Conservation (phyloP, 35 echinoderm and acorn worm species). For the Heliocidaris erythrogramma region DNA sequence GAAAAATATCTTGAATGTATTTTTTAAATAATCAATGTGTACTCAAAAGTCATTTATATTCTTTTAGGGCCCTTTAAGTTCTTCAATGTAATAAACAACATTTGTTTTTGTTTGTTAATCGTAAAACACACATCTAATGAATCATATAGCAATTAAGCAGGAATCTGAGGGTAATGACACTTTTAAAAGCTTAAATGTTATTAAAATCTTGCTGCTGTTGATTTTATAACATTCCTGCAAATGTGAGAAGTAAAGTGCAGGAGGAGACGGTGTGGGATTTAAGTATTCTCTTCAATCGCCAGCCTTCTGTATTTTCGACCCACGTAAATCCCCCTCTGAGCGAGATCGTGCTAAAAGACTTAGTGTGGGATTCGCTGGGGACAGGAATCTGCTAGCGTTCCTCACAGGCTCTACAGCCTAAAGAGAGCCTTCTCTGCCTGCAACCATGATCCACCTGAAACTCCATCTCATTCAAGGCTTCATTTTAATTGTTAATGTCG, state of each 20-base stretch:
- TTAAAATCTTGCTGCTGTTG: neutral
- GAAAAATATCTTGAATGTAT: neutral
- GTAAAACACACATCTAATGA: neutral
- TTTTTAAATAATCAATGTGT: too few species aligned
- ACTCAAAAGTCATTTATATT: too few species aligned
- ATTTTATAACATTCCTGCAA: neutral
- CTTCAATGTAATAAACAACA: neutral
- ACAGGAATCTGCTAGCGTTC: neutral
- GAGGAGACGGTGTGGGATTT: neutral
- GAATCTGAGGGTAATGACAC: neutral
- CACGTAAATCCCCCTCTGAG: neutral
- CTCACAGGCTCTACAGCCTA: neutral
- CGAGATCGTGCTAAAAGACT: neutral
- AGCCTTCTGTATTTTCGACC: conserved; percentile 2
- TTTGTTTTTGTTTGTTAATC: neutral
- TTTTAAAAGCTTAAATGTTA: neutral
- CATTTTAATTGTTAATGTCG: conserved; percentile 41
- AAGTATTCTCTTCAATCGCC: neutral
- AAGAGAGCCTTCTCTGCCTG: neutral
- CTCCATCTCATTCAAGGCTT: conserved; percentile 22
- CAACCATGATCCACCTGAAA: conserved; percentile 18
- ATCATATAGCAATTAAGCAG: neutral
- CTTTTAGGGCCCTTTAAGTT: neutral
- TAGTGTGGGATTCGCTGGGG: neutral
- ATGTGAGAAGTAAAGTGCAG: neutral